A percentile compares a stretch with the other conserved stretches of the same genome.
phyloP scores from a whole-genome alignment of 2,113 vertebrate species.

The Otocyon megalotis region DNA sequence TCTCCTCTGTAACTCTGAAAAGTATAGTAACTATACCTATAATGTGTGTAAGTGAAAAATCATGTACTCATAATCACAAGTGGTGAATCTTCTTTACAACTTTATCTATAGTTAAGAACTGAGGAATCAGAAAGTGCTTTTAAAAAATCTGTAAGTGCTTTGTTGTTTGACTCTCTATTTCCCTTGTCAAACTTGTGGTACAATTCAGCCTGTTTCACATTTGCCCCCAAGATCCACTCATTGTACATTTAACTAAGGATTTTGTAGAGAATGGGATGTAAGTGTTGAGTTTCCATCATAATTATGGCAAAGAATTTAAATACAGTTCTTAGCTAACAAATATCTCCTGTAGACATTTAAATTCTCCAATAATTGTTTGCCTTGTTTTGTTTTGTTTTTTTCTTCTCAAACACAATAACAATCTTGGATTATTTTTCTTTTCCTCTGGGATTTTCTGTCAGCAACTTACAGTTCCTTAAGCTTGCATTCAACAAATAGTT shows the following conservation, averaged over 20 bases:
- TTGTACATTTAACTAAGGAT: neutral
- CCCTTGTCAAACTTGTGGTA: neutral
- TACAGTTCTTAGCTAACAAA: neutral
- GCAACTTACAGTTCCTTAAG: neutral
- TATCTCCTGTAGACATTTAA: neutral
- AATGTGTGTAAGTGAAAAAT: neutral
- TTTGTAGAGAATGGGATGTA: neutral
- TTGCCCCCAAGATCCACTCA: neutral
- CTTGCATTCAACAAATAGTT: neutral
- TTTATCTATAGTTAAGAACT: neutral
- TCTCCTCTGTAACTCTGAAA: neutral
- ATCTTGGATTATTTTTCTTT: neutral
- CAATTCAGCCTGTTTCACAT: neutral
- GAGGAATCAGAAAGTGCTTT: neutral
- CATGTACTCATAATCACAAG: neutral
- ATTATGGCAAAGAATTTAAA: neutral
- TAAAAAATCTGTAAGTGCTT: neutral
- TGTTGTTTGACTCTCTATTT: neutral
- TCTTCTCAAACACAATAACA: neutral
- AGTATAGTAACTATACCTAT: neutral
- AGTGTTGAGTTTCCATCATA: neutral
- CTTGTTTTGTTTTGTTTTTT: neutral
- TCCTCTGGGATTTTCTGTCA: neutral
- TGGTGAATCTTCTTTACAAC: neutral
- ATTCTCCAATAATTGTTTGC: neutral